phyloP scores from a whole-genome alignment of 2,113 vertebrate genomes.

The Ginglymostoma cirratum region DNA sequence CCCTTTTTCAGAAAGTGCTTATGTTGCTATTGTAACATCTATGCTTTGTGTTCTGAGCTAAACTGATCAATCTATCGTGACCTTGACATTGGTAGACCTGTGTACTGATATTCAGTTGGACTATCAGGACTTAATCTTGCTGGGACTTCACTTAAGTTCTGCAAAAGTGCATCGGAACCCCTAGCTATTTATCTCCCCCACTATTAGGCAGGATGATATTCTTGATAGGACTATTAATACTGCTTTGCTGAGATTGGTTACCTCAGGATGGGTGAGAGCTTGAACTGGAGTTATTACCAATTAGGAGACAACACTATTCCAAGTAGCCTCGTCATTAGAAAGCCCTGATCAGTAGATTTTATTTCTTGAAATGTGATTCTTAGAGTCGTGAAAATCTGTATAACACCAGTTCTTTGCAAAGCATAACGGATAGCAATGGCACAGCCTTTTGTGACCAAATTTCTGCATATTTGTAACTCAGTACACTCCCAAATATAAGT shows the following conservation, averaged over 20 bases:
- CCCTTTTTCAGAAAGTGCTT: neutral
- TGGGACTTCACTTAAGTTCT: neutral
- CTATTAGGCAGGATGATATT: neutral
- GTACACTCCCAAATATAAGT: neutral
- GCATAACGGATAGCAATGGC: neutral
- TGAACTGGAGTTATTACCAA: neutral
- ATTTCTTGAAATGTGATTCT: neutral
- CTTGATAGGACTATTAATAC: neutral
- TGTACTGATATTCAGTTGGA: neutral
- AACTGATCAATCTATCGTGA: neutral
- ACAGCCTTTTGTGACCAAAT: slow-evolving; percentile 19
- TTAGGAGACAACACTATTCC: neutral
- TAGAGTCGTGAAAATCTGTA: neutral
- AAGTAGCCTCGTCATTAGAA: no score
- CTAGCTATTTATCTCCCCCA: neutral
- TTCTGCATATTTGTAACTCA: neutral
- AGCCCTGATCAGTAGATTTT: neutral
- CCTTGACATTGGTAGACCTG: neutral
- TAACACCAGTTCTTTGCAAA: neutral
- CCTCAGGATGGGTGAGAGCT: neutral
- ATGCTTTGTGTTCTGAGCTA: neutral
- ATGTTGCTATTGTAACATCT: neutral
- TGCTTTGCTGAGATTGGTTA: neutral
- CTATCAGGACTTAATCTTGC: neutral
- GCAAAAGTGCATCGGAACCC: neutral